phyloP scores from a whole-genome alignment of 2,113 vertebrate species.

The Psilopsiagon aurifrons region DNA sequence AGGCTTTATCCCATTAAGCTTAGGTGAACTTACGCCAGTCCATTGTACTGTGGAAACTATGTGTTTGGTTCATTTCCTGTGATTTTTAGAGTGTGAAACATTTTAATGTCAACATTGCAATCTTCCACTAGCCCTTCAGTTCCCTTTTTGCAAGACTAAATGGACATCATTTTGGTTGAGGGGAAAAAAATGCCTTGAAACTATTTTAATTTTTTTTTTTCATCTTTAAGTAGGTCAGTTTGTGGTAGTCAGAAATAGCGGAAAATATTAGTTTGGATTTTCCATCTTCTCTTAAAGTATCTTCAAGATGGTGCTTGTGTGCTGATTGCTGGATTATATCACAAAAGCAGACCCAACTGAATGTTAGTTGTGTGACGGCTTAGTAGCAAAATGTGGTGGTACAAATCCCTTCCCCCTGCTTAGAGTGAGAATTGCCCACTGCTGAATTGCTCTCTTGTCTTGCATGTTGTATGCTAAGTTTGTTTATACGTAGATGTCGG shows the following conservation, averaged over 20 bases:
- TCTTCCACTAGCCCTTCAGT: not conserved
- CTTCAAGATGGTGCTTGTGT: conserved; percentile 39
- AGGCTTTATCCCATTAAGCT: not conserved
- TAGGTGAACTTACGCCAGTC: not conserved
- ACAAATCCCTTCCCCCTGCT: not conserved
- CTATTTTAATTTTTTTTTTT: not conserved
- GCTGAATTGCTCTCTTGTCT: not conserved
- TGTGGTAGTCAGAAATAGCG: not conserved
- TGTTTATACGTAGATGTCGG: not conserved
- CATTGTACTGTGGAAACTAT: not conserved
- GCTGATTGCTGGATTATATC: conserved; percentile 43
- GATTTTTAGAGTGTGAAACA: not conserved
- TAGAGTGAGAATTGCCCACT: not conserved
- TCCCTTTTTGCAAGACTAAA: not conserved
- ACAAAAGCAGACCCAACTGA: conserved; percentile 32
- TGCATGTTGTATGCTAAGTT: not conserved
- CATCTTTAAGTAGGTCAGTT: conserved; percentile 45
- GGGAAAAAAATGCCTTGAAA: not conserved
- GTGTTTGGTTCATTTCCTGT: not conserved
- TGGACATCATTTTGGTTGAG: not conserved
- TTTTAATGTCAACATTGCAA: not conserved
- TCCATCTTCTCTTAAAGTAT: conserved; percentile 33
- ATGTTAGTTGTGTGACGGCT: not conserved
- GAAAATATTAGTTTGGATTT: conserved; percentile 57
- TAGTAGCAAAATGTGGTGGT: not conserved